A percentile compares a stretch with the other conserved stretches of the same genome.
These are phyloP conservation scores for Corynorhinus townsendii DNA, from an alignment of 2,113 vertebrate species.

Conservation along the genomic window DNA sequence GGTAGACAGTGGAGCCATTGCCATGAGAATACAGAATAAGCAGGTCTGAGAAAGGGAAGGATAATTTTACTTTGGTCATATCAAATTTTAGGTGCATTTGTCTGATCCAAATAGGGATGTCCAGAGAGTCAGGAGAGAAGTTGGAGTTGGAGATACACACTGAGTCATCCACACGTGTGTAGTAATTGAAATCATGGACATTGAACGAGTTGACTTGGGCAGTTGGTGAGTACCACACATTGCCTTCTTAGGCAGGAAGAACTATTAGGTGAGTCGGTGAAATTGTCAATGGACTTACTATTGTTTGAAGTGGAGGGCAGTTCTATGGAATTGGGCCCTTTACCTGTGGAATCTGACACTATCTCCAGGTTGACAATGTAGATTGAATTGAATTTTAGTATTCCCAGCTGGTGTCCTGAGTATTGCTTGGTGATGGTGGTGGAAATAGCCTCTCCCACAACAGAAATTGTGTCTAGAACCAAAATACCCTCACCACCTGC, in stretches of 20 bases:
- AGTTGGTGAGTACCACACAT: neutral
- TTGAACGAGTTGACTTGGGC: neutral
- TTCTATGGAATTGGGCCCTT: neutral
- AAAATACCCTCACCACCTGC: neutral
- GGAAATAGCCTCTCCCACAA: neutral
- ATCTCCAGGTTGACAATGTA: neutral
- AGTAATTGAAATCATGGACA: neutral
- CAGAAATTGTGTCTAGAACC: neutral
- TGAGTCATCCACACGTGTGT: neutral
- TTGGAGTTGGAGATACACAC: neutral
- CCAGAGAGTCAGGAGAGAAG: neutral
- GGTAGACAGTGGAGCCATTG: neutral
- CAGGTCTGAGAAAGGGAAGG: neutral
- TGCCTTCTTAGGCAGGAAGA: neutral
- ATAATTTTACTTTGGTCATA: neutral
- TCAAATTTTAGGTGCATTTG: neutral
- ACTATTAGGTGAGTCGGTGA: neutral
- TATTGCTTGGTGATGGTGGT: neutral
- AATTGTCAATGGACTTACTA: neutral
- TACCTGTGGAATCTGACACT: neutral
- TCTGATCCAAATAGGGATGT: neutral
- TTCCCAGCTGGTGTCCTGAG: neutral
- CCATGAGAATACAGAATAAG: neutral
- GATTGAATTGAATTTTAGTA: neutral
- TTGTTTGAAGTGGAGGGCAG: neutral